Conservation (phyloP, 1,140 invertebrate species). For the Semibalanus balanoides region DNA sequence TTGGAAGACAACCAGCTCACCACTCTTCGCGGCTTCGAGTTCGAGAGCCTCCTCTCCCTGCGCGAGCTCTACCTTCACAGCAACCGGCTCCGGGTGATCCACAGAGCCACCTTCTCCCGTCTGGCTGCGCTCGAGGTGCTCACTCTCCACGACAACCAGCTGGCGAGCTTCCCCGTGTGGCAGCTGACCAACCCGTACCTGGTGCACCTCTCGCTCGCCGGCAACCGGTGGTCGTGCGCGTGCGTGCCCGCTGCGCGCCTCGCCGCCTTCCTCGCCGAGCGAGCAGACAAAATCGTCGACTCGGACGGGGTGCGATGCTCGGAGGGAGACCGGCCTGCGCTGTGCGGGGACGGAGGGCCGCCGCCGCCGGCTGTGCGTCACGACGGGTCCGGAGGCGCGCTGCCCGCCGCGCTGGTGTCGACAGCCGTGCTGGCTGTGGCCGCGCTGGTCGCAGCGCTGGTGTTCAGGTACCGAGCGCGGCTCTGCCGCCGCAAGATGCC, state of each 20-base stretch:
- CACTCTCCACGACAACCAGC: conserved; percentile 65
- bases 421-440: not conserved
- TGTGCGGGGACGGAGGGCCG: not conserved
- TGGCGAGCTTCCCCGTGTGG: conserved; percentile 53
- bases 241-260: conserved; percentile 29
- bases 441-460: not conserved
- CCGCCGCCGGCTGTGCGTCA: not conserved
- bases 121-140: conserved; percentile 66
- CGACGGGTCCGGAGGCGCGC: not conserved
- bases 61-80: conserved; percentile 73
- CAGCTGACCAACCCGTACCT: conserved; percentile 29
- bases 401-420: not conserved
- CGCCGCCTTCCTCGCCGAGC: conserved; percentile 28
- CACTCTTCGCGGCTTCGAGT: conserved; percentile 63
- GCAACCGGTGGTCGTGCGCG: conserved; percentile 35
- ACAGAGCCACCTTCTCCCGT: conserved; percentile 66
- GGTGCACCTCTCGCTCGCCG: conserved; percentile 25
- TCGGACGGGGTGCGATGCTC: conserved; percentile 46
- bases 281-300: conserved; percentile 47
- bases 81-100: conserved; percentile 66
- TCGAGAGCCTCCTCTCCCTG: conserved; percentile 52
- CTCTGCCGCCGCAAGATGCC: not conserved
- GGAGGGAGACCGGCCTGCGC: not conserved
- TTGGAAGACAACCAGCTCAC: conserved; percentile 70
- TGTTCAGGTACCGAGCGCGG: not conserved